A percentile compares a stretch with the other conserved stretches of the same genome.
These are phyloP conservation scores for Pseudonaja textilis DNA, from an alignment of 2,113 vertebrate species.

Conservation along the genomic window DNA sequence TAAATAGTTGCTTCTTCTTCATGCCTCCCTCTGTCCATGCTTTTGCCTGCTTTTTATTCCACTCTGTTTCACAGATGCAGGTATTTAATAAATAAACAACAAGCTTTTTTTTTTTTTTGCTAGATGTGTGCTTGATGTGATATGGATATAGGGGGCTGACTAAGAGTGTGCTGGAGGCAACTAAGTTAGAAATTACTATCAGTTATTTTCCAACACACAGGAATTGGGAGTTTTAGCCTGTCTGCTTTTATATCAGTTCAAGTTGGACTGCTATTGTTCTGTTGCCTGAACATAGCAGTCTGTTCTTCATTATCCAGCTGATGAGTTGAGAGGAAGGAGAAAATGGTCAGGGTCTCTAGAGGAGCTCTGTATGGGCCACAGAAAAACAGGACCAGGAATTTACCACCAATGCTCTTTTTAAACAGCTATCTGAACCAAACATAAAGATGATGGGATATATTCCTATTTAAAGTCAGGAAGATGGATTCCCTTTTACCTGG, in stretches of 20 bases:
- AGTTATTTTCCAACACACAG: background rate
- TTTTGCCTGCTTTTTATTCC: background rate
- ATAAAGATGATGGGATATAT: background rate
- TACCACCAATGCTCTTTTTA: background rate
- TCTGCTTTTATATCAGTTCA: background rate
- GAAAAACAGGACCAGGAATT: background rate
- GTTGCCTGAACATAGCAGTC: background rate
- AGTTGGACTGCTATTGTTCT: background rate
- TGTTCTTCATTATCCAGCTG: background rate
- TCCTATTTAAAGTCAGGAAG: background rate
- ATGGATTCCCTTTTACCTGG: background rate
- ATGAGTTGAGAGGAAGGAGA: background rate
- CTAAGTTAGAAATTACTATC: background rate
- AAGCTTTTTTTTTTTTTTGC: background rate
- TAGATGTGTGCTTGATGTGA: background rate
- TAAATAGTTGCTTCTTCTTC: background rate
- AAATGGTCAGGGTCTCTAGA: background rate
- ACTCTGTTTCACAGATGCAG: background rate
- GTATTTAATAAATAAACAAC: background rate
- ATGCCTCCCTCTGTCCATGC: background rate
- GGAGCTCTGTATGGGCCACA: background rate
- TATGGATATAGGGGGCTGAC: background rate
- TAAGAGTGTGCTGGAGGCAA: background rate
- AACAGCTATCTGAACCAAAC: background rate
- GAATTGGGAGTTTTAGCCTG: background rate